A percentile compares a stretch with the other conserved stretches of the same genome.
Evolutionary conservation across 2,797 vertebrate species (phyloP).

Genomic region (Hippocampus kuda): DNA sequence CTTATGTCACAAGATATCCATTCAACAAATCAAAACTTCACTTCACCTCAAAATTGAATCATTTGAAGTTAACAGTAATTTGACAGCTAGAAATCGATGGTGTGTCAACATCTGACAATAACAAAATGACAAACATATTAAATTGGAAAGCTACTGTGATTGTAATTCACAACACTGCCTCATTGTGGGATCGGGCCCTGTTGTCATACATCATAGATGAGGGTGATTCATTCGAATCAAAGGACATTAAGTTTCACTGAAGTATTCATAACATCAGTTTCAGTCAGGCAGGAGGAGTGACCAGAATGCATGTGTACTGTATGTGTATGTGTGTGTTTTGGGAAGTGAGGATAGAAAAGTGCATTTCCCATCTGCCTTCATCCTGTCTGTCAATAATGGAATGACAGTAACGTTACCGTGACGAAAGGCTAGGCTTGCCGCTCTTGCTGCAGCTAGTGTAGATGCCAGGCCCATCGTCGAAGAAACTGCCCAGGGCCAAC

Average conservation of each 20-base stretch:
- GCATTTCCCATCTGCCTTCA: too few species aligned
- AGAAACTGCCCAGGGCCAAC: conserved; percentile 96
- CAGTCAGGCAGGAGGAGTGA: not conserved
- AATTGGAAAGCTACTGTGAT: not conserved
- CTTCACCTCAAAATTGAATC: not conserved
- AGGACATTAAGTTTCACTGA: not conserved
- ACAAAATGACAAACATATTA: not conserved
- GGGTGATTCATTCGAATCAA: not conserved
- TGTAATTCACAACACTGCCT: not conserved
- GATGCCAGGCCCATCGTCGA: conserved; percentile 96
- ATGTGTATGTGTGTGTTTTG: too few species aligned
- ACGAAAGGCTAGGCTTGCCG: conserved; percentile 95
- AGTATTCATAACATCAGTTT: not conserved
- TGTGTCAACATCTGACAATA: not conserved
- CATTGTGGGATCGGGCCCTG: not conserved
- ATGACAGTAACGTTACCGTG: conserved; percentile 69
- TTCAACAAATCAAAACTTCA: not conserved
- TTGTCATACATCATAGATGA: not conserved
- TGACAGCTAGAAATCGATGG: not conserved
- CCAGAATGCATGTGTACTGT: too few species aligned
- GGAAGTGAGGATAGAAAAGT: too few species aligned
- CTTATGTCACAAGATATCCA: not conserved
- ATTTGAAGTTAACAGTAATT: not conserved
- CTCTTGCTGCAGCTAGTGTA: conserved; percentile 98
- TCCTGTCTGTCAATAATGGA: too few species aligned